A percentile compares a stretch with the other conserved stretches of the same genome.
These are phyloP conservation scores for Scomberomorus guttatus DNA, from an alignment of 2,797 vertebrate genomes.

Conservation along the genomic window DNA sequence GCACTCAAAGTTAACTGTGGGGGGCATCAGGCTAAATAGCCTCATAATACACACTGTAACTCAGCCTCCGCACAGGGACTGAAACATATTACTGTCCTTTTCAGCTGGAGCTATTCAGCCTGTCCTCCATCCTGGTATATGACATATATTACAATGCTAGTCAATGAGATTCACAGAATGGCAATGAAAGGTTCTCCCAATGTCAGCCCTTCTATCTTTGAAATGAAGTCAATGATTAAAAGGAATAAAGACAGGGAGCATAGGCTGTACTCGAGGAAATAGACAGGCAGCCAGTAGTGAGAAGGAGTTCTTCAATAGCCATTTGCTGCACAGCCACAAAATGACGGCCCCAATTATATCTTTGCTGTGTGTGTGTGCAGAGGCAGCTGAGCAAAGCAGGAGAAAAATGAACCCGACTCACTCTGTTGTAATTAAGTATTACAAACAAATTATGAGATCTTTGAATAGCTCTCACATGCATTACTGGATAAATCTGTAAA, in stretches of 20 bases:
- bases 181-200: slow-evolving; percentile 58
- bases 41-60: slow-evolving; percentile 56
- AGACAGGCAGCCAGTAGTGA: slow-evolving; percentile 35
- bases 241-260: slow-evolving; percentile 58
- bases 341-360: slow-evolving; percentile 53
- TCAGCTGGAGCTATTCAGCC: slow-evolving; percentile 44
- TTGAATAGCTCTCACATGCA: slow-evolving; percentile 5
- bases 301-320: slow-evolving; percentile 54
- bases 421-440: slow-evolving; percentile 33
- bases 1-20: slow-evolving; percentile 55
- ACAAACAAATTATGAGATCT: slow-evolving; percentile 44
- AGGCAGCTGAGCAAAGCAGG: slow-evolving; percentile 30
- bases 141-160: slow-evolving; percentile 73
- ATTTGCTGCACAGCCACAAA: slow-evolving; percentile 40
- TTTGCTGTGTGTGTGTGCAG: slow-evolving; percentile 11
- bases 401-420: background rate
- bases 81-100: slow-evolving; percentile 67
- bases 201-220: slow-evolving; percentile 62
- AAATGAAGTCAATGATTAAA: slow-evolving; percentile 66
- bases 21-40: slow-evolving; percentile 48
- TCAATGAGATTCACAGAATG: slow-evolving; percentile 61
- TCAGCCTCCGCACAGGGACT: slow-evolving; percentile 40
- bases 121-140: slow-evolving; percentile 58
- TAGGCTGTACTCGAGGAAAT: slow-evolving; percentile 42
- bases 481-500: slow-evolving; percentile 31